phyloP scores from a whole-genome alignment of 2,113 vertebrate genomes.

The Clarias macrocephalus region DNA sequence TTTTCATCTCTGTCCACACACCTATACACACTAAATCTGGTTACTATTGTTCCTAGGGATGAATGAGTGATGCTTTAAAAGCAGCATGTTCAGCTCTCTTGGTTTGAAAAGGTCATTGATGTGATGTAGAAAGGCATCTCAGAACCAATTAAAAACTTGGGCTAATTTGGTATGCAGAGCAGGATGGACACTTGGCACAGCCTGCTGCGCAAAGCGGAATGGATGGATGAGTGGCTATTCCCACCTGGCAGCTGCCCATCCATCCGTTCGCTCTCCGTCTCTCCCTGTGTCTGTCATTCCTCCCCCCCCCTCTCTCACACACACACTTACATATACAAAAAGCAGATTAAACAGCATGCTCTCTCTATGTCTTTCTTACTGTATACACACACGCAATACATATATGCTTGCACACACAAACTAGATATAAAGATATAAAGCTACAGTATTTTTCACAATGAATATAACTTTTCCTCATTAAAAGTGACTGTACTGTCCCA shows the following conservation, averaged over 20 bases:
- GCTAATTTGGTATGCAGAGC: conserved; percentile 59
- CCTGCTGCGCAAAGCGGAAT: conserved; percentile 54
- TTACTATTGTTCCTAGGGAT: conserved; percentile 33
- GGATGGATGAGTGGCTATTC: conserved; percentile 51
- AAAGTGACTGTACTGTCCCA: conserved; percentile 10
- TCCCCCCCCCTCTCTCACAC: conserved; percentile 22
- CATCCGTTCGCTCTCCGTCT: conserved; percentile 44
- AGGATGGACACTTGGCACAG: conserved; percentile 50
- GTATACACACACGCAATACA: conserved; percentile 1
- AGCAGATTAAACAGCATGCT: conserved; percentile 4
- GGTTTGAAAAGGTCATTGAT: conserved; percentile 49
- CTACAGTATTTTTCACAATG: conserved; percentile 9
- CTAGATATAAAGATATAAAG: not conserved
- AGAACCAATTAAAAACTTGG: conserved; percentile 58
- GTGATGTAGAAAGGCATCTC: conserved; percentile 52
- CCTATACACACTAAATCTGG: conserved; percentile 10
- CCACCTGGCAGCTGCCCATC: conserved; percentile 57
- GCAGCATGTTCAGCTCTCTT: conserved; percentile 34
- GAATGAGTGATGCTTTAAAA: conserved; percentile 24
- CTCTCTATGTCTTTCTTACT: not conserved
- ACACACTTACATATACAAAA: conserved; percentile 28
- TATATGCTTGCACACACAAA: not conserved
- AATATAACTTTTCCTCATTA: conserved; percentile 12
- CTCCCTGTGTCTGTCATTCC: conserved; percentile 34
- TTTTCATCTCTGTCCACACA: conserved; percentile 9